Percentiles rank a stretch among this genome's conserved stretches.
phyloP scores from a whole-genome alignment of 2,888 invertebrate genomes.

The Stenichneumon culpator region DNA sequence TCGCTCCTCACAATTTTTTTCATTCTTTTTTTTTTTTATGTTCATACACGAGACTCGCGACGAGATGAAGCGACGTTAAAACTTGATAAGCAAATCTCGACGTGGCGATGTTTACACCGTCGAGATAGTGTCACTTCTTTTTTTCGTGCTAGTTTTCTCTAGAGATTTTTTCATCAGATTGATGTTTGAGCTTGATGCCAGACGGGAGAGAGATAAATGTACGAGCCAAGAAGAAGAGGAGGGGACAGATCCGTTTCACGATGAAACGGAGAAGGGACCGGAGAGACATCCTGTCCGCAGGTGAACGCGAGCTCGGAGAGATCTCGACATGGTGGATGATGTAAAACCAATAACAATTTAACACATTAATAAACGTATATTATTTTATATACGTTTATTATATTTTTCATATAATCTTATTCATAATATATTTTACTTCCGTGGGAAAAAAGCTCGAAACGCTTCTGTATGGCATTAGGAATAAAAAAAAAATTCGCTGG shows the following conservation, averaged over 20 bases:
- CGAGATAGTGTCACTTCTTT: slow-evolving; percentile 45
- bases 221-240: not conserved
- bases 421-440: too few relatives aligned
- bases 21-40: not conserved
- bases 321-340: slow-evolving; percentile 14
- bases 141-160: slow-evolving; percentile 29
- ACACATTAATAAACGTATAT: too few relatives aligned
- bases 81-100: slow-evolving; percentile 67
- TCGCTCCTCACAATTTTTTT: slow-evolving; percentile 1
- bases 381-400: too few relatives aligned
- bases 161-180: slow-evolving; percentile 42
- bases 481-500: not conserved
- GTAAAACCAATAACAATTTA: not conserved
- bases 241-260: slow-evolving; percentile 20
- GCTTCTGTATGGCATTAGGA: too few relatives aligned
- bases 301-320: slow-evolving; percentile 13
- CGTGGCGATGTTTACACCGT: slow-evolving; percentile 62
- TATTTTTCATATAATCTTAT: too few relatives aligned
- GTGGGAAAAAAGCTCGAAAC: too few relatives aligned
- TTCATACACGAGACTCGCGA: slow-evolving; percentile 43
- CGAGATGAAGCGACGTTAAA: slow-evolving; percentile 57
- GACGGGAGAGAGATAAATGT: not conserved
- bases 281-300: slow-evolving; percentile 20
- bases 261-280: slow-evolving; percentile 32
- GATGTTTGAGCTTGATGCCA: slow-evolving; percentile 25